These are phyloP conservation scores for Turdus rufiventris DNA, from an alignment of 2,113 vertebrate genomes.

Conservation along the genomic window DNA sequence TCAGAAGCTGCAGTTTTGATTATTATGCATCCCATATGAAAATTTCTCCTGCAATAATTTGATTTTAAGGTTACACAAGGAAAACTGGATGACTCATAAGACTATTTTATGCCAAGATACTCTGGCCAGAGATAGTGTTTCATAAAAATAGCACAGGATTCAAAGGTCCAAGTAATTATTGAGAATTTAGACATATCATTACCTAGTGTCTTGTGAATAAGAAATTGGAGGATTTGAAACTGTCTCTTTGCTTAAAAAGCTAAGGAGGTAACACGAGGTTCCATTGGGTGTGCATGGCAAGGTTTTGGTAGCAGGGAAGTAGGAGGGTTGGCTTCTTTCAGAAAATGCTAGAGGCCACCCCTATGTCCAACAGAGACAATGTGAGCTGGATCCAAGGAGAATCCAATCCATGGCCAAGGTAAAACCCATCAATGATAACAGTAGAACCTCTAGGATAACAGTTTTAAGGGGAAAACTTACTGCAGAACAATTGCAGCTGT, in stretches of 20 bases:
- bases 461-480: not conserved
- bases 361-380: not conserved
- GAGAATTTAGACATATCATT: not conserved
- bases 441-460: not conserved
- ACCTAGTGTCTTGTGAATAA: not conserved
- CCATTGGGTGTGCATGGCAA: not conserved
- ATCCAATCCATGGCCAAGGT: not conserved
- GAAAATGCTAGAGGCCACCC: not conserved
- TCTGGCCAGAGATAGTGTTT: not conserved
- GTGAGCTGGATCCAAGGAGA: not conserved
- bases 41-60: not conserved
- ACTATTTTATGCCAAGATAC: not conserved
- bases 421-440: rapidly evolving
- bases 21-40: not conserved
- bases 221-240: not conserved
- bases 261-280: not conserved
- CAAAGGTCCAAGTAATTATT: not conserved
- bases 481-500: not conserved
- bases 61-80: not conserved
- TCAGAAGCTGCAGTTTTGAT: not conserved
- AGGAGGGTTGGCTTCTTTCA: not conserved
- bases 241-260: not conserved
- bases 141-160: not conserved
- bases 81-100: not conserved
- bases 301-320: not conserved